Conservation (phyloP, 2,888 invertebrate genomes). For the Lasioglossum morio region DNA sequence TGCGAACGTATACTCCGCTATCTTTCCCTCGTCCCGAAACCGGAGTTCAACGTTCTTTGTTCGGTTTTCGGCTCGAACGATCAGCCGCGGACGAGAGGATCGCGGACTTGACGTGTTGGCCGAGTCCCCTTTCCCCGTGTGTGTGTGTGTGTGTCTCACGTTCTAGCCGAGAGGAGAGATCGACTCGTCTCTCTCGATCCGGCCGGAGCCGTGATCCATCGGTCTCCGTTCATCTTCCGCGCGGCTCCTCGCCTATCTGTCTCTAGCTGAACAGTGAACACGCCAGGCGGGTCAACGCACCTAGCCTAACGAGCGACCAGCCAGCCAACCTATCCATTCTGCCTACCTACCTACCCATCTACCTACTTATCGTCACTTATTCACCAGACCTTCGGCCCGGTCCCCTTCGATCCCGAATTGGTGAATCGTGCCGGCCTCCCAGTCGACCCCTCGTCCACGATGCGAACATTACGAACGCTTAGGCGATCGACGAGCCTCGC, state of each 20-base stretch:
- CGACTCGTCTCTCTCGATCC: background rate
- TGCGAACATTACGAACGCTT: background rate
- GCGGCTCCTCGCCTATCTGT: constrained; percentile 63
- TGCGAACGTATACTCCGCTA: constrained; percentile 29
- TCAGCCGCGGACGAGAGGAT: constrained; percentile 64
- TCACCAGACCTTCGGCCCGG: constrained; percentile 74
- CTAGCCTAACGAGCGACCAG: constrained; percentile 80
- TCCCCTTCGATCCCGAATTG: constrained; percentile 69
- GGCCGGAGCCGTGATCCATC: background rate
- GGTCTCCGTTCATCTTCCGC: constrained; percentile 38
- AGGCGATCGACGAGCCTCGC: background rate
- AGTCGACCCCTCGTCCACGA: background rate
- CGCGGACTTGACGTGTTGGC: constrained; percentile 71
- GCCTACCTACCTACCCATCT: constrained; percentile 83
- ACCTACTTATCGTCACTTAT: constrained; percentile 83
- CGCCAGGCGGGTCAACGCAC: constrained; percentile 82
- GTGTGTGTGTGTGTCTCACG: constrained; percentile 30
- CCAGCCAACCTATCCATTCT: constrained; percentile 77
- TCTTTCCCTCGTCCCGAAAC: constrained; percentile 28
- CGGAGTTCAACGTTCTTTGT: constrained; percentile 66
- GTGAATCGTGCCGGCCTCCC: constrained; percentile 39
- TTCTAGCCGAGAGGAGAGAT: constrained; percentile 12
- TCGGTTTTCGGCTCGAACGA: constrained; percentile 67
- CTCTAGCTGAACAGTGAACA: constrained; percentile 72
- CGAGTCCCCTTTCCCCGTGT: constrained; percentile 38